A percentile compares a stretch with the other conserved stretches of the same genome.
Evolutionary conservation across 1,140 invertebrate species (phyloP).

Genomic region (Zaprionus ornatus): DNA sequence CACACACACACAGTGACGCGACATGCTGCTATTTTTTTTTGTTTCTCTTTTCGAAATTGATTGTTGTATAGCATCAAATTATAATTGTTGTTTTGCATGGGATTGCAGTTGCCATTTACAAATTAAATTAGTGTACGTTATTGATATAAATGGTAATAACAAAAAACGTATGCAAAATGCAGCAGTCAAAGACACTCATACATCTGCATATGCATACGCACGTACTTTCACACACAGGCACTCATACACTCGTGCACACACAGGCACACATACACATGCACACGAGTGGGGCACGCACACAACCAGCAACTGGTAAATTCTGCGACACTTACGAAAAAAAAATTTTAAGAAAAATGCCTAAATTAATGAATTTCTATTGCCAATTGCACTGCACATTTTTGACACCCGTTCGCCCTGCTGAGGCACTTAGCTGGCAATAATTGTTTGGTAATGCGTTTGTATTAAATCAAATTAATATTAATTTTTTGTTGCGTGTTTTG

Average conservation of each 20-base stretch:
- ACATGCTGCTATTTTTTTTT: conserved; percentile 48
- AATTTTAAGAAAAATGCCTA: conserved; percentile 32
- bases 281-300: conserved; percentile 49
- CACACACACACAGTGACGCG: conserved; percentile 41
- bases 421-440: conserved; percentile 38
- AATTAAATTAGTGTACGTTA: conserved; percentile 49
- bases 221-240: conserved; percentile 44
- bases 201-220: conserved; percentile 22
- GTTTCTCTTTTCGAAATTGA: conserved; percentile 31
- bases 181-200: conserved; percentile 73
- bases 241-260: conserved; percentile 52
- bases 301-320: conserved; percentile 79
- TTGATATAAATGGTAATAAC: conserved; percentile 47
- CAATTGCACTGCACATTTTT: conserved; percentile 56
- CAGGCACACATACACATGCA: conserved; percentile 32
- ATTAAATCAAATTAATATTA: conserved; percentile 45
- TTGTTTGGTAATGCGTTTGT: conserved; percentile 38
- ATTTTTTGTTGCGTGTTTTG: conserved; percentile 54
- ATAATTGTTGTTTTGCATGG: conserved; percentile 22
- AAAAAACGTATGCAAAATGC: conserved; percentile 65
- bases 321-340: conserved; percentile 73
- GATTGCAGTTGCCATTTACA: conserved; percentile 38
- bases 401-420: conserved; percentile 22
- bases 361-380: conserved; percentile 55
- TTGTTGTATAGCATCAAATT: conserved; percentile 41